Evolutionary conservation across 2,113 vertebrate species (phyloP).

Genomic region (Ciconia stormi): DNA sequence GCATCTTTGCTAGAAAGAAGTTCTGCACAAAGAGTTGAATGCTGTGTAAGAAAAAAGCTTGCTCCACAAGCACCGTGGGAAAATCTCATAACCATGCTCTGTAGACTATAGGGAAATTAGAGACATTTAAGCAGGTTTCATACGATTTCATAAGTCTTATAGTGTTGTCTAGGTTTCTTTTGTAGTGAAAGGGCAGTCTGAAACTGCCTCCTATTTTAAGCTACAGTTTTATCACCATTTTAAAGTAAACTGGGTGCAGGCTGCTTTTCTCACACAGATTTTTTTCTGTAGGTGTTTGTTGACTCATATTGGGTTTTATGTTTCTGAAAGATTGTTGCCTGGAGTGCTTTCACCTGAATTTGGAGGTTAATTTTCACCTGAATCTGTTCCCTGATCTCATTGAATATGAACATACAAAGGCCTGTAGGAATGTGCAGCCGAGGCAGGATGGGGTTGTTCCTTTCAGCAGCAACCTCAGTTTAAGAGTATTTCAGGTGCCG

Average conservation of each 20-base stretch:
- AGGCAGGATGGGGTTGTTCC: background rate
- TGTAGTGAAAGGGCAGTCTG: background rate
- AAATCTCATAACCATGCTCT: background rate
- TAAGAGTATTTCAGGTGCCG: background rate
- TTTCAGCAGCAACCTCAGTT: background rate
- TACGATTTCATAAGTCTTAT: background rate
- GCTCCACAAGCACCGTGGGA: background rate
- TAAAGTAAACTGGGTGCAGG: background rate
- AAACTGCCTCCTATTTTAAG: background rate
- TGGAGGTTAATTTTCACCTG: background rate
- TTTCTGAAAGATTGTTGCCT: background rate
- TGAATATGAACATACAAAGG: background rate
- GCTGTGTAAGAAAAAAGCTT: background rate
- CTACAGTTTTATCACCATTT: background rate
- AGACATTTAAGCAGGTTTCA: background rate
- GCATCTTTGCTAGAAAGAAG: background rate
- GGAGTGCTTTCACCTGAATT: background rate
- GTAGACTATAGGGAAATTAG: background rate
- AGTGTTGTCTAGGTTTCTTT: background rate
- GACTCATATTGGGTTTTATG: background rate
- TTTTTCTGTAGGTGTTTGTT: background rate
- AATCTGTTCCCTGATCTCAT: background rate
- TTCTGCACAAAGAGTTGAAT: background rate
- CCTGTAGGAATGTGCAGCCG: background rate
- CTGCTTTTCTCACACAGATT: background rate